phyloP scores from a whole-genome alignment of 2,888 invertebrate species.

The Dioctria rufipes region DNA sequence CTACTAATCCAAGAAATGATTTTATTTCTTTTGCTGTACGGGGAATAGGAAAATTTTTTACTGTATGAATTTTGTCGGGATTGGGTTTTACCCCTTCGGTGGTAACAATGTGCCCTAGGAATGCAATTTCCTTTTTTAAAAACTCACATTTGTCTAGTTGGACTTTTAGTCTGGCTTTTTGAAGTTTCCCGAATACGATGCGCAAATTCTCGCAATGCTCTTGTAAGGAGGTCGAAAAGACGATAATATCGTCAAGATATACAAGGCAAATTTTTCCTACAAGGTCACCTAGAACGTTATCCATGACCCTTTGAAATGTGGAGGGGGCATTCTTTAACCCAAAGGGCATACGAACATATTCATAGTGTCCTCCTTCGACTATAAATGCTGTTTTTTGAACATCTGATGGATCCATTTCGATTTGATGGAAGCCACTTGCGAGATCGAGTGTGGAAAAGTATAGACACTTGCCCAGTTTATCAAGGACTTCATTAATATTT shows the following conservation, averaged over 20 bases:
- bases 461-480: slow-evolving; percentile 64
- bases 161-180: slow-evolving; percentile 60
- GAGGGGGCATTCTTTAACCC: slow-evolving; percentile 39
- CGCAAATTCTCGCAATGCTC: slow-evolving; percentile 62
- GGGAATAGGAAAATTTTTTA: slow-evolving; percentile 61
- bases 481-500: slow-evolving; percentile 66
- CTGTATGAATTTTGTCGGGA: slow-evolving; percentile 63
- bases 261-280: slow-evolving; percentile 59
- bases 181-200: slow-evolving; percentile 55
- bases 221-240: slow-evolving; percentile 57
- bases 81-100: slow-evolving; percentile 65
- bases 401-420: slow-evolving; percentile 59
- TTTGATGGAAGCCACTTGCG: slow-evolving; percentile 63
- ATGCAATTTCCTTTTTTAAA: slow-evolving; percentile 62
- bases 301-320: slow-evolving; percentile 39
- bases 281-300: neutral
- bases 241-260: slow-evolving; percentile 64
- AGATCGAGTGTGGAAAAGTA: slow-evolving; percentile 65
- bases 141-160: slow-evolving; percentile 63
- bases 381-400: slow-evolving; percentile 56
- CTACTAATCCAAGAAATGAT: slow-evolving; percentile 59
- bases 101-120: slow-evolving; percentile 65
- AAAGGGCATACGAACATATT: slow-evolving; percentile 46
- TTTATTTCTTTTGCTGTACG: slow-evolving; percentile 63
- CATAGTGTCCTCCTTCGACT: slow-evolving; percentile 51